Evolutionary conservation across 2,888 invertebrate genomes (phyloP).

Genomic region (Limnephilus auricula): DNA sequence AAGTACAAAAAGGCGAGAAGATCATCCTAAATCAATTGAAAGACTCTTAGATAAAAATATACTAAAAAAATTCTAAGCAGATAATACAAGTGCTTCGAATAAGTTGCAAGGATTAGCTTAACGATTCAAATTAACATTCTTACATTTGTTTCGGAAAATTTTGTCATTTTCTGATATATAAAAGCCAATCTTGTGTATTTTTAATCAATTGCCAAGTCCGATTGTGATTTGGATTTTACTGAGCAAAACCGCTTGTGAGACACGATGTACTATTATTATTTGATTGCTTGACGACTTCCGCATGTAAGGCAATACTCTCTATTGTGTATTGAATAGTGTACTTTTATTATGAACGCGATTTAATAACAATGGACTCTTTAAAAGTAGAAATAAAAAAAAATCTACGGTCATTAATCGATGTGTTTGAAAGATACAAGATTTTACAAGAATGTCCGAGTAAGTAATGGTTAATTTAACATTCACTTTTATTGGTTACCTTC

Average conservation of each 20-base stretch:
- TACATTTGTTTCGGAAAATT: background rate
- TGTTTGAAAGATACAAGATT: background rate
- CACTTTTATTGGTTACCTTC: conserved; percentile 11
- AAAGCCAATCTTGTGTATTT: background rate
- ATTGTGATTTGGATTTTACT: conserved; percentile 50
- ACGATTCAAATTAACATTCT: too few relatives aligned
- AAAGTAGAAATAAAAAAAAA: background rate
- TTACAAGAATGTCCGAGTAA: background rate
- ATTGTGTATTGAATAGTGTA: conserved; percentile 20
- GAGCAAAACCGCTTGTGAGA: conserved; percentile 47
- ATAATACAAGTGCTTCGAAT: too few relatives aligned
- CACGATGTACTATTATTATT: conserved; percentile 22
- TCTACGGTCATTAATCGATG: background rate
- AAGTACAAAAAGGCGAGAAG: too few relatives aligned
- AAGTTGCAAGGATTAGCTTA: too few relatives aligned
- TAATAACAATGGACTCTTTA: conserved; percentile 23
- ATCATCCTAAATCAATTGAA: too few relatives aligned
- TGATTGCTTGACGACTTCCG: conserved; percentile 39
- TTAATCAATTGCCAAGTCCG: background rate
- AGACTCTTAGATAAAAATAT: too few relatives aligned
- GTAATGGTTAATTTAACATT: conserved; percentile 5
- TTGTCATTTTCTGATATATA: background rate
- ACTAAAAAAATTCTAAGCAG: too few relatives aligned
- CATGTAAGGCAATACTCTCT: conserved; percentile 4
- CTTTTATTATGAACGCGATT: background rate